Conservation (phyloP, 2,888 invertebrate species). For the Scaptomyza flava region DNA sequence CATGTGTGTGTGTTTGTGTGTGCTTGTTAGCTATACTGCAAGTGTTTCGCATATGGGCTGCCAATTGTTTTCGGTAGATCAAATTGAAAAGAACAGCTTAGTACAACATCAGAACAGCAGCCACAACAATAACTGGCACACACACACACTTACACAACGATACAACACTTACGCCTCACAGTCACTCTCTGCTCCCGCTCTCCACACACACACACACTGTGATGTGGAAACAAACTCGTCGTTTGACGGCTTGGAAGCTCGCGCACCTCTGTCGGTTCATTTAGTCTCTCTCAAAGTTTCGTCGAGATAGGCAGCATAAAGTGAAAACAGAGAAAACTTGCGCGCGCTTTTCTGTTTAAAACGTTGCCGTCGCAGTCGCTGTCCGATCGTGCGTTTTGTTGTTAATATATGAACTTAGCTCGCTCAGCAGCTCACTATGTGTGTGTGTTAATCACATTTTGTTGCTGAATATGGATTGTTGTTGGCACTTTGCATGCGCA, state of each 20-base stretch:
- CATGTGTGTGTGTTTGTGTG: constrained; percentile 10
- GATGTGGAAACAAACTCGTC: constrained; percentile 25
- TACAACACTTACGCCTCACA: constrained; percentile 1
- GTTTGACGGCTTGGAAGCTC: constrained; percentile 47
- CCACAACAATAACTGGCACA: constrained; percentile 57
- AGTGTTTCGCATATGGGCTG: constrained; percentile 55
- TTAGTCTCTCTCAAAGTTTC: constrained; percentile 74
- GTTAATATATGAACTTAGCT: constrained; percentile 51
- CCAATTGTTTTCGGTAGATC: constrained; percentile 65
- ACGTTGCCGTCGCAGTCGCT: constrained; percentile 47
- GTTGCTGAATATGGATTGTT: constrained; percentile 47
- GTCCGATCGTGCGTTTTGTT: constrained; percentile 66
- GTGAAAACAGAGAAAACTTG: constrained; percentile 42
- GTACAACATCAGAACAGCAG: constrained; percentile 35
- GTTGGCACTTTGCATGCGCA: constrained; percentile 51
- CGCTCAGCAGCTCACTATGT: constrained; percentile 18
- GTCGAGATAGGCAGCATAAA: constrained; percentile 62
- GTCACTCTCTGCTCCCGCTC: constrained; percentile 17
- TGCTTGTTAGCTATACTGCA: constrained; percentile 38
- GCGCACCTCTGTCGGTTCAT: constrained; percentile 31
- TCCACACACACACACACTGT: constrained; percentile 21
- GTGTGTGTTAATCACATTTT: constrained; percentile 41
- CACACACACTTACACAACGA: constrained; percentile 19
- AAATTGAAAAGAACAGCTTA: constrained; percentile 63
- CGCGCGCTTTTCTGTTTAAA: constrained; percentile 50